Evolutionary conservation across 1,140 invertebrate species (phyloP).

Genomic region (Diachasmimorpha longicaudata): DNA sequence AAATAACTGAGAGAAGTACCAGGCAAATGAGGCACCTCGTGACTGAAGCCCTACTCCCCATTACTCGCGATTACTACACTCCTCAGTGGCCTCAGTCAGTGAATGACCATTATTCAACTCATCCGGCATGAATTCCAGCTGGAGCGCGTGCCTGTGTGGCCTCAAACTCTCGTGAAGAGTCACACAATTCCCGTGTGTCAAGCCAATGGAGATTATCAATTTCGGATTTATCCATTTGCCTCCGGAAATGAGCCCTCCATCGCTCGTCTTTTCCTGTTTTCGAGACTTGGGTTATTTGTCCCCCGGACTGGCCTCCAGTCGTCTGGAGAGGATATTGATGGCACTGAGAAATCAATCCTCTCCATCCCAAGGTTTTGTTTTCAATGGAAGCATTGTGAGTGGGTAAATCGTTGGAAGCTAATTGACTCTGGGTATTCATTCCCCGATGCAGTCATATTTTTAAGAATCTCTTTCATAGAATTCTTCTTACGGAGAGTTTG

Average conservation of each 20-base stretch:
- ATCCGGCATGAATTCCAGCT: slow-evolving; percentile 26
- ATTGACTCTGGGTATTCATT: no score
- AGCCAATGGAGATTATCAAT: neutral
- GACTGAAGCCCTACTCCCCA: neutral
- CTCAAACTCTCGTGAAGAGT: neutral
- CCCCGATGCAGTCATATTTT: neutral
- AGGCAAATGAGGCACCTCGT: neutral
- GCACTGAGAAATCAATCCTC: neutral
- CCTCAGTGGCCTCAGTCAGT: neutral
- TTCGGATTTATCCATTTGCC: neutral
- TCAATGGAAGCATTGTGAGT: neutral
- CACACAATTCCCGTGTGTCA: neutral
- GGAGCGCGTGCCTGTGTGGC: neutral
- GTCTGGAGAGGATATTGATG: neutral
- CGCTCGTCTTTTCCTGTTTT: neutral
- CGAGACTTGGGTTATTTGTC: neutral
- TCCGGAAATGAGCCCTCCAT: neutral
- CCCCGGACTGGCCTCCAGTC: neutral
- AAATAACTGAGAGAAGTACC: neutral
- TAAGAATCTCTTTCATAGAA: neutral
- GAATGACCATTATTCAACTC: slow-evolving; percentile 27
- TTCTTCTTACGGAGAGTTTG: no score
- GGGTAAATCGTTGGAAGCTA: no score
- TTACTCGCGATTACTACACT: slow-evolving; percentile 17
- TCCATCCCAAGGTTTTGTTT: neutral